Percentiles rank a stretch among this genome's conserved stretches.
phyloP scores from a whole-genome alignment of 2,797 vertebrate genomes.

The Tachyglossus aculeatus region DNA sequence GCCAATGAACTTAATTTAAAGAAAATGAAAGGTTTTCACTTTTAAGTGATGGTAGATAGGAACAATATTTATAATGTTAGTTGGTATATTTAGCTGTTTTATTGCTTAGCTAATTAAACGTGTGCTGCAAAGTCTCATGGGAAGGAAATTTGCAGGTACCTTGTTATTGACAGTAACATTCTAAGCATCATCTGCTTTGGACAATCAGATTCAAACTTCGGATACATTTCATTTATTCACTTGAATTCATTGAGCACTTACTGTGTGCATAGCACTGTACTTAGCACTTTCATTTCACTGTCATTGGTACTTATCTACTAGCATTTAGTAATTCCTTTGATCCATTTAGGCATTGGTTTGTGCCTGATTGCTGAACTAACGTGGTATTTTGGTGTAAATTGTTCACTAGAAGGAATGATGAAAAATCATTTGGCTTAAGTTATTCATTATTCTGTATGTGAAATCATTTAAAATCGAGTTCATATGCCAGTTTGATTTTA shows the following conservation, averaged over 20 bases:
- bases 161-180: conserved; percentile 64
- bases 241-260: too few relatives aligned
- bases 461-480: conserved; percentile 10
- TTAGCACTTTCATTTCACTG: conserved; percentile 62
- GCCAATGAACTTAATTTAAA: too few relatives aligned
- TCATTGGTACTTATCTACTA: conserved; percentile 53
- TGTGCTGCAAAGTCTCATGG: conserved; percentile 63
- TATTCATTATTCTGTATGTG: conserved; percentile 8
- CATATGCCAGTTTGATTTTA: conserved; percentile 14
- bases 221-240: conserved; percentile 54
- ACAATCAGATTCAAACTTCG: conserved; percentile 56
- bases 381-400: conserved; percentile 40
- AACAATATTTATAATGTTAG: conserved; percentile 44
- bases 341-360: conserved; percentile 55
- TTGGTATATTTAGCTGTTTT: conserved; percentile 61
- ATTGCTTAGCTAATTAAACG: conserved; percentile 64
- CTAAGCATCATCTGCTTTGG: conserved; percentile 51
- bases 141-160: conserved; percentile 61
- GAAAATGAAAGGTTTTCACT: conserved; percentile 32
- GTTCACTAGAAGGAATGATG: conserved; percentile 36
- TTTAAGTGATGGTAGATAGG: conserved; percentile 31
- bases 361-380: conserved; percentile 43
- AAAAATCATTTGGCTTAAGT: conserved; percentile 30
- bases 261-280: too few relatives aligned
- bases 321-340: conserved; percentile 25